phyloP scores from a whole-genome alignment of 2,797 vertebrate genomes.

The Serranus cabrilla region DNA sequence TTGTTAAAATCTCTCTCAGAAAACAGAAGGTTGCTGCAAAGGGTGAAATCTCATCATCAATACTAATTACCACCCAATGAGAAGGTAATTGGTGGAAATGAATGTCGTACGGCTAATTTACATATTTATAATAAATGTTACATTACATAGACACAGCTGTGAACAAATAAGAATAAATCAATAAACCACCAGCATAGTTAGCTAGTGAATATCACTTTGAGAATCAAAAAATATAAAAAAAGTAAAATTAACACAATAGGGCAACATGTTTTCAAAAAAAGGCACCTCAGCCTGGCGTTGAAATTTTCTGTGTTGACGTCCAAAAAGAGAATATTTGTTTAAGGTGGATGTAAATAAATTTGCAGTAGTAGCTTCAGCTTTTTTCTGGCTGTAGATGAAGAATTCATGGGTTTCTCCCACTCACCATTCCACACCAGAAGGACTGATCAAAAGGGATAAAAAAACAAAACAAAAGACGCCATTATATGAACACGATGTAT shows the following conservation, averaged over 20 bases:
- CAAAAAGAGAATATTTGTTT: not conserved
- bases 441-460: no score
- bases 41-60: constrained; percentile 56
- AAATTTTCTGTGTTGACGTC: not conserved
- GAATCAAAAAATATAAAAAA: no score
- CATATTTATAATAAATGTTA: constrained; percentile 56
- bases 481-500: not conserved
- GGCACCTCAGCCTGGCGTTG: no score
- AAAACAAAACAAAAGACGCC: not conserved
- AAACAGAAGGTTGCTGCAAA: constrained; percentile 61
- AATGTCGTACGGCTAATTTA: constrained; percentile 54
- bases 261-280: no score
- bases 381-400: not conserved
- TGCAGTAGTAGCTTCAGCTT: not conserved
- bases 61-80: constrained; percentile 58
- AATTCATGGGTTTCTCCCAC: not conserved
- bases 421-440: not conserved
- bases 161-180: constrained; percentile 28
- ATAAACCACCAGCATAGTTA: constrained; percentile 6
- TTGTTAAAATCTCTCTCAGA: constrained; percentile 39
- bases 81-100: constrained; percentile 62
- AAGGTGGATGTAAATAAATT: not conserved
- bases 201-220: not conserved
- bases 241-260: no score
- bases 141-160: constrained; percentile 57